Evolutionary conservation across 2,888 invertebrate species (phyloP).

Genomic region (Agrilus biguttatus): DNA sequence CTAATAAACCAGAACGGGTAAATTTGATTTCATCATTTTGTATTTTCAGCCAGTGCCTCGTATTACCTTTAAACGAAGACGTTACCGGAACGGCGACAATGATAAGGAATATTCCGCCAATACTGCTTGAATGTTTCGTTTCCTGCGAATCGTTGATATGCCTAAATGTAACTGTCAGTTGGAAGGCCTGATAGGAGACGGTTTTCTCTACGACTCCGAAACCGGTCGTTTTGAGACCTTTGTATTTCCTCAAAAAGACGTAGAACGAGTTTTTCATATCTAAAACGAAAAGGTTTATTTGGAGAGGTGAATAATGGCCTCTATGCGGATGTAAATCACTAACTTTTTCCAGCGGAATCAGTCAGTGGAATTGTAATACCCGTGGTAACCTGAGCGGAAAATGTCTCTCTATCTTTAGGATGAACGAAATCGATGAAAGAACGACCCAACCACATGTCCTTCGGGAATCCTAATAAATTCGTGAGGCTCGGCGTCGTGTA

Average conservation of each 20-base stretch:
- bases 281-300: slow-evolving; percentile 11
- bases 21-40: too few species aligned
- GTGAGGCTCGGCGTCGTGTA: slow-evolving; percentile 58
- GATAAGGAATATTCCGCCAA: slow-evolving; percentile 43
- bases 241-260: slow-evolving; percentile 53
- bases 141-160: slow-evolving; percentile 35
- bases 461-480: slow-evolving; percentile 58
- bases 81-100: slow-evolving; percentile 59
- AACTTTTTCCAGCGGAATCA: slow-evolving; percentile 30
- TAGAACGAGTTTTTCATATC: slow-evolving; percentile 39
- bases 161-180: slow-evolving; percentile 54
- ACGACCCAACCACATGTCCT: slow-evolving; percentile 73
- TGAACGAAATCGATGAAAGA: slow-evolving; percentile 81
- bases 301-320: neutral
- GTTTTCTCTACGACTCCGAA: slow-evolving; percentile 46
- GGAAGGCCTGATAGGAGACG: slow-evolving; percentile 54
- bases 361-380: slow-evolving; percentile 46
- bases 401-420: slow-evolving; percentile 55
- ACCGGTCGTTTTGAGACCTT: slow-evolving; percentile 41
- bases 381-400: slow-evolving; percentile 61
- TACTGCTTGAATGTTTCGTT: slow-evolving; percentile 26
- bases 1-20: too few species aligned
- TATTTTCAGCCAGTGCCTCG: neutral
- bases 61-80: slow-evolving; percentile 64
- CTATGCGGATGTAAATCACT: neutral